Conservation (phyloP, 2,888 invertebrate species). For the Reticulitermes lucifugus region DNA sequence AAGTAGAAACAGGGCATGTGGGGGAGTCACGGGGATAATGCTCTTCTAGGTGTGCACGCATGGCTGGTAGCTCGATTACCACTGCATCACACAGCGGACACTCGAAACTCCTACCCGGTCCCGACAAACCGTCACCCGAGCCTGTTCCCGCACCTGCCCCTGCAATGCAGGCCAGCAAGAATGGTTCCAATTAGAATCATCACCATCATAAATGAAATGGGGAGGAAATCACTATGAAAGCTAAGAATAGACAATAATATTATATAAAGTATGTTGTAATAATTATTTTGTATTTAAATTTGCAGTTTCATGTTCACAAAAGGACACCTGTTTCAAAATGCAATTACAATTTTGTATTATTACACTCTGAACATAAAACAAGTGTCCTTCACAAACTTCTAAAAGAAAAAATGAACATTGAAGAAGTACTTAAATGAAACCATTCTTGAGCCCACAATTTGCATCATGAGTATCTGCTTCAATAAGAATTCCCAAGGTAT, state of each 20-base stretch:
- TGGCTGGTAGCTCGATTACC: constrained; percentile 74
- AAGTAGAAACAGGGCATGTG: constrained; percentile 81
- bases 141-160: constrained; percentile 54
- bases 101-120: constrained; percentile 63
- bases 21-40: constrained; percentile 89
- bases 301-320: neutral
- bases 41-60: constrained; percentile 81
- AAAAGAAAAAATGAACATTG: neutral
- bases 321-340: constrained; percentile 10
- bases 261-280: constrained; percentile 3
- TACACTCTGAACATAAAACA: neutral
- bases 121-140: constrained; percentile 47
- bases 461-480: constrained; percentile 19
- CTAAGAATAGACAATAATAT: constrained; percentile 26
- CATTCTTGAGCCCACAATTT: constrained; percentile 49
- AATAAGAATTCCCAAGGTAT: neutral
- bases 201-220: constrained; percentile 6
- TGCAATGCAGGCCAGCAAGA: constrained; percentile 54
- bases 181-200: constrained; percentile 53
- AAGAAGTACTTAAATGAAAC: constrained; percentile 40
- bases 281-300: constrained; percentile 14
- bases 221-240: constrained; percentile 30
- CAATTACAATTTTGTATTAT: constrained; percentile 16
- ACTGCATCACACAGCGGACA: constrained; percentile 81
- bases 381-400: neutral